Evolutionary conservation across 2,113 vertebrate species (phyloP), one percentile per base, ranked within the genome.

Genomic region (Platichthys flesus): DNA sequence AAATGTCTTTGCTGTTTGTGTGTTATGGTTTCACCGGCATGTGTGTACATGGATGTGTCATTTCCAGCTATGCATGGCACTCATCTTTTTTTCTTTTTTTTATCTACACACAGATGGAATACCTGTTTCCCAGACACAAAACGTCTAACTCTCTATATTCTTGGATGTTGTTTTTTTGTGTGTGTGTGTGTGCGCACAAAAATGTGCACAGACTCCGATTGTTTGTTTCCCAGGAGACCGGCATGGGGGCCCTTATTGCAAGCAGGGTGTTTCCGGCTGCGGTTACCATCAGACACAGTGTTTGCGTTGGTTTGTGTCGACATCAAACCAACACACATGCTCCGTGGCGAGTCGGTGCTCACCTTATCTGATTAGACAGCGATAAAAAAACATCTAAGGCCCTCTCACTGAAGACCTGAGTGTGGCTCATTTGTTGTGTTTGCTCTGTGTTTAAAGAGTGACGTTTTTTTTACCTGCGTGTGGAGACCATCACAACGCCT

Each of bases 201-300:
- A 24, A 67, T n/a, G 12, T 68, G 58, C 42, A 5, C 35, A 72
- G 51, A 51, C 57, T 51, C 0, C 10, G 20, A 40, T 1, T 37
- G n/a, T 71, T 28, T 24, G 31, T 79, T 72, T 71, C 83, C 61
- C 47, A 64, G 42, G 26, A 55, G 72, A 72, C 26, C 69, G 78
- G 37, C 66, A 58, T 26, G 58, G 58, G 58, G 72, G 60, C 71
- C 47, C 26, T 83, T 85, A 88, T 85, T 85, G 81, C 77, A 55
- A 55, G 58, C 57, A 59, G 40, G 1, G 16, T 24, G 60, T 28
- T 23, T 51, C 61, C 79, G 0, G 3, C 73, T 63, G 71, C 0
- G 1, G 85, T 71, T 83, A 58, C 61, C 67, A 60, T 80, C 16
- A 16, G 61, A 69, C 76, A 67, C 70, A 71, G 66, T 8, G 23